These are phyloP conservation scores for Gallinago undulata DNA, from an alignment of 2,113 vertebrate species.

Conservation along the genomic window DNA sequence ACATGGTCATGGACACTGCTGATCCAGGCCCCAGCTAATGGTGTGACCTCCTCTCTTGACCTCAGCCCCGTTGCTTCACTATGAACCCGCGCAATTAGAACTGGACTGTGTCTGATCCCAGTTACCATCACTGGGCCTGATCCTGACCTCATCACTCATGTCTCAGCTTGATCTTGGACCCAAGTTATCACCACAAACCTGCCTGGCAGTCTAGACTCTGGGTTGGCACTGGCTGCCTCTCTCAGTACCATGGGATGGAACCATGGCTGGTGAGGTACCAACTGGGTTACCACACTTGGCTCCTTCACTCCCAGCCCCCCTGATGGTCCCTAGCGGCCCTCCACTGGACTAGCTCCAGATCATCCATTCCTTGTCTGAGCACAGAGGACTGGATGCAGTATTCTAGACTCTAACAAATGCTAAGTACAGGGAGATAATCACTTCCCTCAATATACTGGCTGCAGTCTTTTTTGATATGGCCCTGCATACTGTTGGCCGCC, in stretches of 20 bases:
- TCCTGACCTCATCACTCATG: background rate
- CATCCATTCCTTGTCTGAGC: background rate
- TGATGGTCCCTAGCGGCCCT: background rate
- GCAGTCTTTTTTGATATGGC: background rate
- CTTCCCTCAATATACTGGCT: background rate
- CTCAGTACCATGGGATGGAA: accelerated
- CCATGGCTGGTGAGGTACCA: background rate
- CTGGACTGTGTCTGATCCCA: background rate
- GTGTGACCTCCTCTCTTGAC: background rate
- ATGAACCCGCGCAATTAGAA: background rate
- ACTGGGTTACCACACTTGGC: background rate
- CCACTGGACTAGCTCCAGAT: background rate
- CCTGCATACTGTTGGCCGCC: background rate
- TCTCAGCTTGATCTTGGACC: background rate
- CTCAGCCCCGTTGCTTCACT: background rate
- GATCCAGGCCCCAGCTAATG: background rate
- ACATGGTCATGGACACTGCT: accelerated
- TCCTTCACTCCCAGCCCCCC: background rate
- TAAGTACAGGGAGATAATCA: background rate
- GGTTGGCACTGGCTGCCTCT: background rate
- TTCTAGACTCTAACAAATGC: background rate
- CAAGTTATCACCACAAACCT: background rate
- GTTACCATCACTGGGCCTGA: background rate
- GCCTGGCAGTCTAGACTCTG: background rate
- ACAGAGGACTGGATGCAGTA: background rate